These are phyloP conservation scores for Orchesella cincta DNA, from an alignment of 1,140 invertebrate genomes.

Conservation along the genomic window DNA sequence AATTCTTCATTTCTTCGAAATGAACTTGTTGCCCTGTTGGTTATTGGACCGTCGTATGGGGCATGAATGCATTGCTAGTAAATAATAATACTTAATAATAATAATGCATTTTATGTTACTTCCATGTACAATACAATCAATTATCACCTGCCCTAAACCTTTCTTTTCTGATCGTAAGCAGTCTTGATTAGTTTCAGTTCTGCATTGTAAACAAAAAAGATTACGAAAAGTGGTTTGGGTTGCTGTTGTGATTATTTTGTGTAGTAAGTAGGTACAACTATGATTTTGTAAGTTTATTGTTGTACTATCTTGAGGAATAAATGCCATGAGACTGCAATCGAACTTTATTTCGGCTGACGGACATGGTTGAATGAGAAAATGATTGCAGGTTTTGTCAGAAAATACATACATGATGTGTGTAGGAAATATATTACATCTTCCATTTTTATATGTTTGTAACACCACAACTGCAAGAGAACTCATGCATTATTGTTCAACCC, in stretches of 20 bases:
- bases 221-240: neutral
- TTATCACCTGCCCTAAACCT: constrained; percentile 8
- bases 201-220: constrained; percentile 15
- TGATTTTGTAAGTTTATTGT: too few relatives aligned
- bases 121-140: constrained; percentile 7
- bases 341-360: neutral
- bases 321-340: too few relatives aligned
- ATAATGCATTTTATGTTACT: neutral
- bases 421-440: neutral
- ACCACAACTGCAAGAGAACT: neutral
- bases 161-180: neutral
- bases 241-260: too few relatives aligned
- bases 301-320: too few relatives aligned
- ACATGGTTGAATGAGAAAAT: neutral
- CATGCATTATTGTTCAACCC: neutral
- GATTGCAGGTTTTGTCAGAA: neutral
- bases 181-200: neutral
- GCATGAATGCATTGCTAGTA: neutral
- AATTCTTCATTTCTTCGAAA: neutral
- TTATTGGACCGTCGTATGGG: neutral
- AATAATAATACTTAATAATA: neutral
- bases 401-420: too few relatives aligned
- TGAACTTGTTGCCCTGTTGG: neutral
- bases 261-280: too few relatives aligned
- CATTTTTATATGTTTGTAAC: neutral